Base-by-base conservation (phyloP, 2,113 vertebrate genomes). In the Noctilio leporinus region DNA sequence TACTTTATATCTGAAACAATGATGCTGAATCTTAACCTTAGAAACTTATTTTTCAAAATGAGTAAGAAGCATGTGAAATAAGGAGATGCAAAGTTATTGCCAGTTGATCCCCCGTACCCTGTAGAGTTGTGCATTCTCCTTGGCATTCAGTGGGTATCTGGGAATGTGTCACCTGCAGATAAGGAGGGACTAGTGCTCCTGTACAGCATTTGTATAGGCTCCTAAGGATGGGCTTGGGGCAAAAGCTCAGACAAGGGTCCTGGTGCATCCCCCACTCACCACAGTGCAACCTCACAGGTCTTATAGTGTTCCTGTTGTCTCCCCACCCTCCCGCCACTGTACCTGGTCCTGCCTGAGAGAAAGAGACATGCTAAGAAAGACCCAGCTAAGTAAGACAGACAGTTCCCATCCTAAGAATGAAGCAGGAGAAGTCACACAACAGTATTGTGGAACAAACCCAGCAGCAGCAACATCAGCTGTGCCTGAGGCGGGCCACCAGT, bases 181-280 rank as follows among this genome's bases (percentile, higher is more conserved):
- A 20, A 33, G 38, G 16, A 6, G 55, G 28, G 28, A 45, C 26
- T 45, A 20, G 38, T 33, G 3, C 20, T 0, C 59, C 19, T 43
- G 12, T 43, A 12, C 69, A 78, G 64, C 12, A 2, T 1, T 35
- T 47, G 2, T 7, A 10, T 35, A 45, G 45, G 78, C 43, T 57
- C 38, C 43, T 64, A 70, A 38, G 5, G 4, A 19, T 0, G 0
- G 57, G 1, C 57, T 7, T 20, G 2, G 40, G 59, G 26, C 5
- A 30, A 47, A 22, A 62, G 38, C n/a, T 62, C 26, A 19, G 35
- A 11, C 1, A 10, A 9, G 28, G 19, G 3, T 19, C 15, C 22
- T 78, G 47, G 64, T 70, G 15, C n/a, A 11, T 20, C 35, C 14
- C 38, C 38, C 6, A 1, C 20, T 17, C 0, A 1, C 6, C 10